Evolutionary conservation across 2,797 vertebrate genomes (phyloP).

Genomic region (Muscicapa comitata): DNA sequence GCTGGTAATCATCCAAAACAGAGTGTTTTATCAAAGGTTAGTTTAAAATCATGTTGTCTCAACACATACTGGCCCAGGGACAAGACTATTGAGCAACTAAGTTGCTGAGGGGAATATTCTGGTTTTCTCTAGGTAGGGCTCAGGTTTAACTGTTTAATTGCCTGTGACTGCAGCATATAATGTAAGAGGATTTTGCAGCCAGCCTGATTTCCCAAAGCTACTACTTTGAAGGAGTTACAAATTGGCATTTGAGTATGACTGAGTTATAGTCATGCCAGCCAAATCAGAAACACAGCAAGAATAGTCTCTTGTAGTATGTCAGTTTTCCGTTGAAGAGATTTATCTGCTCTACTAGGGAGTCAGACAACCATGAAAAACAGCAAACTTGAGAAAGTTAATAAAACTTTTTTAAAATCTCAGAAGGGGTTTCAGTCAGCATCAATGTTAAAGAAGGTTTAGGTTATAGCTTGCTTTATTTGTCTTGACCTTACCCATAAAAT

Average conservation of each 20-base stretch:
- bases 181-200: not conserved
- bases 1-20: not conserved
- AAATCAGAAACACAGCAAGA: not conserved
- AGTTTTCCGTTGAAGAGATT: not conserved
- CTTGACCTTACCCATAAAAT: constrained; percentile 14
- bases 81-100: not conserved
- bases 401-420: constrained; percentile 12
- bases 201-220: not conserved
- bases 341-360: not conserved
- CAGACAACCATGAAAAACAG: not conserved
- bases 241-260: not conserved
- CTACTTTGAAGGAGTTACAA: not conserved
- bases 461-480: not conserved
- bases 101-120: not conserved
- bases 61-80: not conserved
- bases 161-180: not conserved
- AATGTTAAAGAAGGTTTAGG: not conserved
- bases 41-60: not conserved
- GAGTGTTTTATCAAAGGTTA: not conserved
- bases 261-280: not conserved
- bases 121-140: not conserved
- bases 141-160: constrained; percentile 5
- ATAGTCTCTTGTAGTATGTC: not conserved
- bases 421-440: not conserved
- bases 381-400: constrained; percentile 37